Conservation (phyloP, 2,888 invertebrate genomes). For the Apamea epomidion region DNA sequence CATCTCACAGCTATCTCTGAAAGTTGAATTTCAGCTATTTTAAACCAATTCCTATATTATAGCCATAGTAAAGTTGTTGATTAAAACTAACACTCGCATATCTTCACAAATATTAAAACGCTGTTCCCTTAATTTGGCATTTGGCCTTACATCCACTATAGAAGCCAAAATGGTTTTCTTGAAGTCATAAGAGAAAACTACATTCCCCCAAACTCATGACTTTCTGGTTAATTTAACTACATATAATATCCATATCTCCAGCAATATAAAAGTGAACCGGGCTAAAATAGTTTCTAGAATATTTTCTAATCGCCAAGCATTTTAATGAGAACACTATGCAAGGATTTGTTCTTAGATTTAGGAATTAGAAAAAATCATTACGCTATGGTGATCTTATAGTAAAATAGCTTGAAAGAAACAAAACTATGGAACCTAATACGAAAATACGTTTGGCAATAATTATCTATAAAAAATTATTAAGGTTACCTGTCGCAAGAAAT, state of each 20-base stretch:
- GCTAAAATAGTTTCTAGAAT: too few relatives aligned
- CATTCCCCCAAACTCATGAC: not conserved
- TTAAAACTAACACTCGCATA: not conserved
- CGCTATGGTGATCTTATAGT: not conserved
- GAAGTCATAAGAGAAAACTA: not conserved
- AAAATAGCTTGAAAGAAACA: not conserved
- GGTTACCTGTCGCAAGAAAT: conserved; percentile 41
- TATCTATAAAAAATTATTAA: not conserved
- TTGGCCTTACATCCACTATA: not conserved
- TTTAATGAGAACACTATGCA: not conserved
- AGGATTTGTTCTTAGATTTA: not conserved
- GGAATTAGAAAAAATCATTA: not conserved
- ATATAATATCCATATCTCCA: not conserved
- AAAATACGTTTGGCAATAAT: not conserved
- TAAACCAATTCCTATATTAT: not conserved
- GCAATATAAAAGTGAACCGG: not conserved
- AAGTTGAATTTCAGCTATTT: not conserved
- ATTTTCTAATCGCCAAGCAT: not conserved
- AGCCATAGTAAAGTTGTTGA: not conserved
- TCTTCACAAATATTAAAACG: not conserved
- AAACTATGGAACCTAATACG: not conserved
- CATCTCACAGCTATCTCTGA: not conserved
- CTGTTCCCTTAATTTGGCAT: not conserved
- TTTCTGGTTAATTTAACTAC: not conserved
- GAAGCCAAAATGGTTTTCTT: not conserved